Evolutionary conservation across 2,888 invertebrate genomes (phyloP), one percentile per base, ranked within the genome.

Genomic region (Steinernema carpocapsae): DNA sequence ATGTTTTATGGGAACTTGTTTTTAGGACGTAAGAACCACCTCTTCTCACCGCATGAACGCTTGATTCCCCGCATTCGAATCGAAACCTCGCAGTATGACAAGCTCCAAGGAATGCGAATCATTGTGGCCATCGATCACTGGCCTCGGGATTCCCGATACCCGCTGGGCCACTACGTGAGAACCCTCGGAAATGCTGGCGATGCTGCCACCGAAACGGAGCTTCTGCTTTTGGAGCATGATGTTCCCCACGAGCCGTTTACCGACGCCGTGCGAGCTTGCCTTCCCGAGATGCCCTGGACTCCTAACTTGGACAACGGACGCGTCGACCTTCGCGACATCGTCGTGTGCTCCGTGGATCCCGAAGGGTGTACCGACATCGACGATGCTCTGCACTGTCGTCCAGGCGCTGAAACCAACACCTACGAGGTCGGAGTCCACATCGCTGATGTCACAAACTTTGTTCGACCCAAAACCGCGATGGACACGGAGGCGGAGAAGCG

Each of bases 371-470:
- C 97, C 0, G 99, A 99, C 88, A 97, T 99, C 79, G 99, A 99
- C 88, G 99, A 99, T 88, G 97, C 99, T 0, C 89, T 99, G 0
- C 99, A 99, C 89, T 96, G 95, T 83, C 91, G 92, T 24, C 51
- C 48, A 6, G 71, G 51, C 2, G 26, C 71, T 1, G 51, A 46
- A 7, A 22, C 46, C 4, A 29, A 74, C 56, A 92, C 92, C 84
- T 90, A 91, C 70, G 93, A 94, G 90, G 92, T 88, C 70, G 97
- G 97, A 19, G 97, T 99, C 0, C 99, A 99, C 87, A 99, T 99
- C 77, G 99, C 99, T 6, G 99, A 99, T 90, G 99, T 99, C 7
- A 94, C 95, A 0, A 94, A 99, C 89, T 99, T 97, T 86, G 94
- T 99, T 76, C 90, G 94, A 56, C 96, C 97, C 0, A 81, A 77